Evolutionary conservation across 2,797 vertebrate species (phyloP), one percentile per base, ranked within the genome.

Genomic region (Bradypus variegatus): DNA sequence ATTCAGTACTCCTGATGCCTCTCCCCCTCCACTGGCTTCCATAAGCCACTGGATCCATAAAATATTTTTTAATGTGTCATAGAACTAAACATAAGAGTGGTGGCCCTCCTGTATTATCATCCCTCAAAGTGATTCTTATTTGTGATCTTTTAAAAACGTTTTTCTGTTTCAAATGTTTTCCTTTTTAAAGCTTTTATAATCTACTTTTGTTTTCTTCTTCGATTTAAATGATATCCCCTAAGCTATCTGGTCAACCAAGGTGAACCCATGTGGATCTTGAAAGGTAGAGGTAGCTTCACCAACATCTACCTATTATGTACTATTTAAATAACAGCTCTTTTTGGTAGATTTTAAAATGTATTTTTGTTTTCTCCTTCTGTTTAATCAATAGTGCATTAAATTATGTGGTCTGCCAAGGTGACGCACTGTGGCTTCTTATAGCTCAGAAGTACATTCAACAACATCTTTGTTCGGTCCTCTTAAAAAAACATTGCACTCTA

Each of bases 331-430:
- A 78, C 15, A 72, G 29, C 36, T 62, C 70, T 23, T 50, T 62
- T 79, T 13, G 33, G 50, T 88, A 72, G 23, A 69, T 38, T 86
- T 92, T 48, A 0, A 86, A 58, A 73, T 82, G 53, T 55, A 86
- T 86, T 93, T 88, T 92, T 84, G 33, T 45, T 80, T 69, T 36
- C 60, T 87, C n/a, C 25, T 75, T 86, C 70, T 73, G 27, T 82
- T 85, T 88, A 25, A 50, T 92, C 76, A 86, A 89, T 92, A 94
- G 33, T 36, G 80, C 64, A 86, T 94, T 94, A 88, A 91, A 82
- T 89, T 15, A 14, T 77, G 85, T 88, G 50, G 72, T 89, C 75
- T 94, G 50, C 69, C 65, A 91, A 93, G 67, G 70, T 79, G 85
- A 92, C 79, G 23, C 19, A 5, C 76, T 92, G 70, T 83, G 88